Percentiles rank a stretch among this genome's conserved stretches.
These are phyloP conservation scores for Passer montanus DNA, from an alignment of 2,113 vertebrate genomes.

Conservation along the genomic window DNA sequence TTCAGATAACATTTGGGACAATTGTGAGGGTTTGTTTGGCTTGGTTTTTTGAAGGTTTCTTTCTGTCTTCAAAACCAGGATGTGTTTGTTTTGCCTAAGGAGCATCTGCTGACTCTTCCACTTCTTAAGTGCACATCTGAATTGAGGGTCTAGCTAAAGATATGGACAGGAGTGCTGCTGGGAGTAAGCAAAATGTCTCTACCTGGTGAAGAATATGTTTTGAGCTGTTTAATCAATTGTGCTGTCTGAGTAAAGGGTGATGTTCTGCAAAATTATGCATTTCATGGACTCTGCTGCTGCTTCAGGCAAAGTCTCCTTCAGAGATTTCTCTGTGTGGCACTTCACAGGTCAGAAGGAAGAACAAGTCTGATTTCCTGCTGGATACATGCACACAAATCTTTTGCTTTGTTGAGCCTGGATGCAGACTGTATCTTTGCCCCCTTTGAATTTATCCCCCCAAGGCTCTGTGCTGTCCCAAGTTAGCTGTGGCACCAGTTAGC, in stretches of 20 bases:
- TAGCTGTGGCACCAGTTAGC: not conserved
- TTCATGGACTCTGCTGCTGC: not conserved
- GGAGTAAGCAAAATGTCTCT: not conserved
- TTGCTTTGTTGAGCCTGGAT: not conserved
- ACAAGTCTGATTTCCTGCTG: not conserved
- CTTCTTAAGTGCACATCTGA: not conserved
- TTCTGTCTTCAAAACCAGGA: not conserved
- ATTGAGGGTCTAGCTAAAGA: not conserved
- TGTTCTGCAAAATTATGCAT: not conserved
- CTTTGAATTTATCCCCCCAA: not conserved
- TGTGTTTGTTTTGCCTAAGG: not conserved
- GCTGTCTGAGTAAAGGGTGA: not conserved
- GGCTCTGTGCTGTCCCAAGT: not conserved
- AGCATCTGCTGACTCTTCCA: not conserved
- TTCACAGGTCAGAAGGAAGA: not conserved
- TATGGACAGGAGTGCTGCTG: accelerated
- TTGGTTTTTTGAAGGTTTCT: not conserved
- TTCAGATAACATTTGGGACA: not conserved
- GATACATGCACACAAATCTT: not conserved
- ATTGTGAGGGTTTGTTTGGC: not conserved
- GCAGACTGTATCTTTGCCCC: not conserved
- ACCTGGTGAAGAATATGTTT: not conserved
- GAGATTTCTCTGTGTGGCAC: not conserved
- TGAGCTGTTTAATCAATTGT: not conserved
- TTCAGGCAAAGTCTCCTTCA: not conserved